Base-by-base conservation (phyloP, 2,888 invertebrate species). In the Timema cristinae region DNA sequence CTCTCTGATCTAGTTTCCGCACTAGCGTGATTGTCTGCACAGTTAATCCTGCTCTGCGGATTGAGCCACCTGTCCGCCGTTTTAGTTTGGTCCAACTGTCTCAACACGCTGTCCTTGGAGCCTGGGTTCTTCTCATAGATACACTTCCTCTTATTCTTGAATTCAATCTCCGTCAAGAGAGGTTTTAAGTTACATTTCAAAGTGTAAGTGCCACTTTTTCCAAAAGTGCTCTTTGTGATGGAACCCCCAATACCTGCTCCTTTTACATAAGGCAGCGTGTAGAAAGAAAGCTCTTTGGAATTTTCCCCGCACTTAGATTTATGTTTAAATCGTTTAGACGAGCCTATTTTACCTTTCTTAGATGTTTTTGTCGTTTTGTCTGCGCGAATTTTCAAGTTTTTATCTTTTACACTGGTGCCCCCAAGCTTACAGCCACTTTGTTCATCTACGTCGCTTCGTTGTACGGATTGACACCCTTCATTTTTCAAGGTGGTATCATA, bases 41-140 rank as follows among this genome's bases (percentile, higher is more conserved):
- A 48, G 59, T 15, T 70, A 5, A 15, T 11, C 50, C 66, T 32
- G 13, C 52, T 72, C 61, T 67, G 70, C n/a, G 67, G 70, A 54
- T 50, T 70, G 0, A 47, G 48, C 67, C 67, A 67, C 32, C 50
- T 63, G 11, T 54, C 63, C 15, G 52, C n/a, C n/a, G 52, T 49
- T 59, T 16, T 49, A 47, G 49, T 48, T 6, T 13, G 32, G n/a
- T 51, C 52, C 16, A 68, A 47, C 48, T 54, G 47, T 48, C 68
- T 68, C 63, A 63, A 13, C 32, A 52, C 66, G 49, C 71, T 66
- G 47, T 56, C 32, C 63, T 52, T 52, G 56, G 72, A 68, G 15
- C 69, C 66, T 11, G 56, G 47, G n/a, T 69, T 70, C 67, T 72
- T 72, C 67, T 72, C 72, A 67, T 72, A 72, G 11, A 72, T 69